phyloP scores from a whole-genome alignment of 2,797 vertebrate species.

The Bovichtus diacanthus region DNA sequence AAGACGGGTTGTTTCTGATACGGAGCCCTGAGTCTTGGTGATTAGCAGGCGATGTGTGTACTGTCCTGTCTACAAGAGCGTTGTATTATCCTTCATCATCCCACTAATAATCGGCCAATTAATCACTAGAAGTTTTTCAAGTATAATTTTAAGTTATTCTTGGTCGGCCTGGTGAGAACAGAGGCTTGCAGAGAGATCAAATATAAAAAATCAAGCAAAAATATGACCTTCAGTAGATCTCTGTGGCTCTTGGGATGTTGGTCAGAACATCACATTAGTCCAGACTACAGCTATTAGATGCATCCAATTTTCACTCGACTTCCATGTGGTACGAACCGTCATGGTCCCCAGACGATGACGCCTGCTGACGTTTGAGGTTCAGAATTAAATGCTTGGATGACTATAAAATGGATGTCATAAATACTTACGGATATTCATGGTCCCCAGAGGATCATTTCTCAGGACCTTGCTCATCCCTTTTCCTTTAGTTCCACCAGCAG shows the following conservation, averaged over 20 bases:
- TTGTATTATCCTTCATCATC: too few species aligned
- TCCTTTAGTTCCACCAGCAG: too few species aligned
- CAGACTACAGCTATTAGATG: not conserved
- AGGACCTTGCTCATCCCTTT: too few species aligned
- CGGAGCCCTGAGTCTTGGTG: not conserved
- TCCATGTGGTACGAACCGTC: too few species aligned
- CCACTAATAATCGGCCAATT: not conserved
- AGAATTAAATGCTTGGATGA: too few species aligned
- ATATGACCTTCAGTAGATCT: too few species aligned
- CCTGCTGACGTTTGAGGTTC: too few species aligned
- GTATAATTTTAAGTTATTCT: not conserved
- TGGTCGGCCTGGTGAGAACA: not conserved
- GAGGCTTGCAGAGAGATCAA: not conserved
- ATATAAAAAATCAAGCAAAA: not conserved
- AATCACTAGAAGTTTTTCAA: not conserved
- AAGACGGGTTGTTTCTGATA: constrained; percentile 19
- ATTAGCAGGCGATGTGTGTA: not conserved
- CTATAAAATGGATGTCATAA: too few species aligned
- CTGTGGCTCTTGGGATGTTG: too few species aligned
- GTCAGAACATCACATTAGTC: not conserved
- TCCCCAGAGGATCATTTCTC: not conserved
- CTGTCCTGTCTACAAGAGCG: not conserved
- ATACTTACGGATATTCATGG: not conserved
- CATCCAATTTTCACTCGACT: too few species aligned
- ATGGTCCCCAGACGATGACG: too few species aligned